These are phyloP conservation scores for Chloropsis hardwickii DNA, from an alignment of 2,113 vertebrate species.

Conservation along the genomic window DNA sequence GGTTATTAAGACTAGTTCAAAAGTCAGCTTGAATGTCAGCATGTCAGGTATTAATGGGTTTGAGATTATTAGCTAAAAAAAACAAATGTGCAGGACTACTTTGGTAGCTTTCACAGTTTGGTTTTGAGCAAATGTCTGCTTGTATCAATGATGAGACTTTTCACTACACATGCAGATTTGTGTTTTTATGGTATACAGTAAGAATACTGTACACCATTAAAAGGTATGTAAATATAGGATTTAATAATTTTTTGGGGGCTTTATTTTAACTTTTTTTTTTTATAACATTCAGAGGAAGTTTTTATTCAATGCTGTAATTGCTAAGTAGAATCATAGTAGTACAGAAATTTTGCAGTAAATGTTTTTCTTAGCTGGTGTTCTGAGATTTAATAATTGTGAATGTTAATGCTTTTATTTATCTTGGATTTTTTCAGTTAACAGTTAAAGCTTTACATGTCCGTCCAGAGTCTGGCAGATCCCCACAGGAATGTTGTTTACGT, in stretches of 20 bases:
- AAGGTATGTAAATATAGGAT: not conserved
- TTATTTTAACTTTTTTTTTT: not conserved
- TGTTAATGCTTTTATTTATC: not conserved
- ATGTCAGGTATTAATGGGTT: not conserved
- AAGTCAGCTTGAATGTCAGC: not conserved
- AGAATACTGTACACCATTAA: not conserved
- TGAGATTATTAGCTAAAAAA: not conserved
- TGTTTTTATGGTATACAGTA: not conserved
- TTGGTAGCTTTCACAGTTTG: not conserved
- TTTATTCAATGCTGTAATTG: not conserved
- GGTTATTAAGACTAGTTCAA: not conserved
- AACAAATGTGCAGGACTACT: not conserved
- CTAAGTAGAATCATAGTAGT: not conserved
- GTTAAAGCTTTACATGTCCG: slow-evolving; percentile 92
- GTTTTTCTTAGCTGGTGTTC: not conserved
- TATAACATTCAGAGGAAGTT: not conserved
- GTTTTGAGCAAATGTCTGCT: not conserved
- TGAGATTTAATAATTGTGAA: not conserved
- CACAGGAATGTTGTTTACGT: slow-evolving; percentile 92
- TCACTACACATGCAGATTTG: not conserved
- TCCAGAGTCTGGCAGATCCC: slow-evolving; percentile 88
- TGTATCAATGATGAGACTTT: not conserved
- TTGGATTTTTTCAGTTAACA: slow-evolving; percentile 78
- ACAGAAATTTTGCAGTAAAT: not conserved
- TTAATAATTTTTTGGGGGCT: rapidly evolving